Conservation (phyloP, 2,888 invertebrate species). For the Helleia helle region DNA sequence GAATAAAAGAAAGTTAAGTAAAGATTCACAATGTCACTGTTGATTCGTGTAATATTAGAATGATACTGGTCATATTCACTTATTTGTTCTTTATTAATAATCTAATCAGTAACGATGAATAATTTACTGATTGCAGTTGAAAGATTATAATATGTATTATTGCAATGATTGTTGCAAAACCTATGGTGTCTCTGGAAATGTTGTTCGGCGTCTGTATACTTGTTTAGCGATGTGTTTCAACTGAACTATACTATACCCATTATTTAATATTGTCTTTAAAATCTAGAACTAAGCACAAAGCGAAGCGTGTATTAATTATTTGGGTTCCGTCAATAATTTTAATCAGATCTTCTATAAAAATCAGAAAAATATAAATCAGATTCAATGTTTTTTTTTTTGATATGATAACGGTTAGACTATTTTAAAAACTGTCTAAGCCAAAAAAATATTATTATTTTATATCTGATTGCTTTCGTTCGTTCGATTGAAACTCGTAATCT, state of each 20-base stretch:
- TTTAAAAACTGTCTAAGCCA: neutral
- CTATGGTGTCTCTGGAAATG: neutral
- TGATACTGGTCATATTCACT: conserved; percentile 38
- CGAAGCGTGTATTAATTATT: neutral
- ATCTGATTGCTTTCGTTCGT: too few species aligned
- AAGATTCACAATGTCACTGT: conserved; percentile 13
- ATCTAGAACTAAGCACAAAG: conserved; percentile 1
- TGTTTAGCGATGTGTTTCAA: neutral
- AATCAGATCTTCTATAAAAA: too few species aligned
- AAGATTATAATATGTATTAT: conserved; percentile 22
- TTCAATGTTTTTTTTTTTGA: neutral
- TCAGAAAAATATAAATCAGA: too few species aligned
- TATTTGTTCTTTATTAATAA: conserved; percentile 34
- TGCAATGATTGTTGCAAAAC: conserved; percentile 31
- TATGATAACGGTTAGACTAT: neutral
- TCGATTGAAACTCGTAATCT: too few species aligned
- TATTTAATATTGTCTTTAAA: neutral
- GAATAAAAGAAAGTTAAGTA: neutral
- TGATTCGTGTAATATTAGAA: conserved; percentile 24
- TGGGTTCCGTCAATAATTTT: neutral
- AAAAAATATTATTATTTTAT: neutral
- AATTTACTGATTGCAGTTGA: conserved; percentile 32
- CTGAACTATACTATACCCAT: neutral
- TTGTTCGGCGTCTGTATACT: neutral
- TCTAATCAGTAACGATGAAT: conserved; percentile 47